These are phyloP conservation scores for Phyllotis vaccarum DNA, from an alignment of 2,797 vertebrate genomes.

Conservation along the genomic window DNA sequence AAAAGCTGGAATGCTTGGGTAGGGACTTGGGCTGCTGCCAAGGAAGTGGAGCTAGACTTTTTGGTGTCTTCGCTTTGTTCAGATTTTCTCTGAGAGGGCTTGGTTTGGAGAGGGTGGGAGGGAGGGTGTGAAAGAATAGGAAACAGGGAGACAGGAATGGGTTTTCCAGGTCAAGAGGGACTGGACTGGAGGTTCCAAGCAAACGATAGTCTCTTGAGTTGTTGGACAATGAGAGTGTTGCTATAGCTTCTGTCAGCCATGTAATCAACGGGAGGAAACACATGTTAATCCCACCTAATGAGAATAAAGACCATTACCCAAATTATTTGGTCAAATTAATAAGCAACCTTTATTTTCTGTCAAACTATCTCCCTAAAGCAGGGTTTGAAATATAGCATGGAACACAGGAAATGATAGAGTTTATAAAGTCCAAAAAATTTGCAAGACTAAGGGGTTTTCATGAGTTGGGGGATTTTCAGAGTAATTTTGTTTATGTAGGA, in stretches of 20 bases:
- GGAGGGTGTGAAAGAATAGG: no score
- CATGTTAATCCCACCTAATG: not conserved
- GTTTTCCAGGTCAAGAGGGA: not conserved
- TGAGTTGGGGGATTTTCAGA: not conserved
- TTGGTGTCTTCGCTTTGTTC: not conserved
- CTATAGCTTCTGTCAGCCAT: not conserved
- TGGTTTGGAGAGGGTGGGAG: not conserved
- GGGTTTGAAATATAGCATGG: not conserved
- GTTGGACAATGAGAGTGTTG: not conserved
- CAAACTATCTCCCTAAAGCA: not conserved
- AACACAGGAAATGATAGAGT: not conserved
- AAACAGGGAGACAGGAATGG: not conserved
- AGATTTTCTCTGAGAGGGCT: not conserved
- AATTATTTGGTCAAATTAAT: not conserved
- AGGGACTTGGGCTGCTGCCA: not conserved
- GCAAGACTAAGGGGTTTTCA: not conserved
- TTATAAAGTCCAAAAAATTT: not conserved
- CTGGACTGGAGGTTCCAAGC: not conserved
- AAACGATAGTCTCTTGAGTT: not conserved
- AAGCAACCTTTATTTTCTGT: not conserved
- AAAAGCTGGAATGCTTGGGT: not conserved
- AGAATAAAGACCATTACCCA: not conserved
- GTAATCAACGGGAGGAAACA: not conserved
- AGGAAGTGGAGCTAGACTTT: not conserved
- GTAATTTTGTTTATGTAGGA: not conserved